phyloP scores from a whole-genome alignment of 1,140 invertebrate genomes.

The Drosophila dunni region DNA sequence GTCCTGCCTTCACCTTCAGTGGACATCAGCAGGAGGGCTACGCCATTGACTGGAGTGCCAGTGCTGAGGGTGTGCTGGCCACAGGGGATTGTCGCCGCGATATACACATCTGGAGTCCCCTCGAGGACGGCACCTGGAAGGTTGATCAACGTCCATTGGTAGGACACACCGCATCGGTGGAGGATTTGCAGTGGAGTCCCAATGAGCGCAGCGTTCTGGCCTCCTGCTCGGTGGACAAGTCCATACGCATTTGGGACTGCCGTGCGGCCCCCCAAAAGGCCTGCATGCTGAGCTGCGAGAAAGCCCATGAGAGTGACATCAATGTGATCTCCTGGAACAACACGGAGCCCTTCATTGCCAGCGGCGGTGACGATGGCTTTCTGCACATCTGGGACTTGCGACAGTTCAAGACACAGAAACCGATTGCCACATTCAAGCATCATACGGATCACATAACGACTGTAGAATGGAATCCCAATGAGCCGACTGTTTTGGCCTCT shows the following conservation, averaged over 20 bases:
- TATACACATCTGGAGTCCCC: constrained; percentile 96
- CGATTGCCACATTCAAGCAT: constrained; percentile 97
- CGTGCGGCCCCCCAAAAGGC: constrained; percentile 93
- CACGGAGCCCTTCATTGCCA: constrained; percentile 95
- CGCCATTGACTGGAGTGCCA: constrained; percentile 96
- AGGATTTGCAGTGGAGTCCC: constrained; percentile 99
- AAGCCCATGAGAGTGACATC: constrained; percentile 96
- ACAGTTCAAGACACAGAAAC: constrained; percentile 91
- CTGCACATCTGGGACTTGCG: constrained; percentile 98
- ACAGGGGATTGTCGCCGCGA: constrained; percentile 87
- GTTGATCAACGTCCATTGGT: constrained; percentile 95
- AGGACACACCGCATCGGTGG: constrained; percentile 96
- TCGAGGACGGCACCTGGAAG: constrained; percentile 91
- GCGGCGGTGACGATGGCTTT: constrained; percentile 98
- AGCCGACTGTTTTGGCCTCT: constrained; percentile 96
- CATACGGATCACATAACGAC: constrained; percentile 97
- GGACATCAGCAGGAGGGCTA: constrained; percentile 97
- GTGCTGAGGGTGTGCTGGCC: constrained; percentile 88
- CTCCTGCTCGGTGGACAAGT: constrained; percentile 97
- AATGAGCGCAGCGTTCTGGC: constrained; percentile 97
- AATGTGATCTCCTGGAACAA: constrained; percentile 99
- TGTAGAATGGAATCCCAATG: constrained; percentile 98
- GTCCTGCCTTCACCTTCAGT: constrained; percentile 94
- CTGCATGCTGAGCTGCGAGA: constrained; percentile 94
- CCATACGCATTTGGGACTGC: constrained; percentile 96